Base-by-base conservation (phyloP, 2,888 invertebrate species). In the Spatulosminthurus flaviceps region DNA sequence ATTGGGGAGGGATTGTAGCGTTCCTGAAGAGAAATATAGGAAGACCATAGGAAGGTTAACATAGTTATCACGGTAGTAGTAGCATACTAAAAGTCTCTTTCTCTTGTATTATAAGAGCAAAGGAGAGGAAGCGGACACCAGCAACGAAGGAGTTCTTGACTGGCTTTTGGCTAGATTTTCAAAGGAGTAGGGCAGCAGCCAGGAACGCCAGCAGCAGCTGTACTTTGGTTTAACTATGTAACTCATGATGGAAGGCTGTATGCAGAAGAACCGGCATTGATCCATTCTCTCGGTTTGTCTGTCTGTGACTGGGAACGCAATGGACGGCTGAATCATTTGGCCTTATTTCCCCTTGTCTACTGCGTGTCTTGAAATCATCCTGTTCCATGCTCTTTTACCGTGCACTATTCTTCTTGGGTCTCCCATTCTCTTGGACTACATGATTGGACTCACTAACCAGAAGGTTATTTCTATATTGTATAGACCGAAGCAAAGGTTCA, bases 231-330 rank as follows among this genome's bases (percentile, higher is more conserved):
- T n/a, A n/a, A n/a, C 16, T 51, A 16, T 51, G 16, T 51, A 16
- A n/a, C n/a, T n/a, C n/a, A 9, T n/a, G 51, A 13, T 51, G 51
- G 16, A 19, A n/a, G 51, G 51, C 5, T 51, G 16, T 19, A 51
- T 51, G 22, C 73, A 73, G 73, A 60, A 43, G 73, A 73, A 60
- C 60, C 51, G 73, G 66, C 75, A 76, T 76, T 76, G 75, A 76
- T 76, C 75, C 75, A 76, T 76, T 76, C 26, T n/a, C n/a, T n/a
- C n/a, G n/a, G n/a, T n/a, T n/a, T 76, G 69, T 69, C 69, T 69
- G 66, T 66, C 75, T 76, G 26, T 66, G 42, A 66, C 75, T 61
- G 64, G 51, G 1, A 73, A 61, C 28, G 41, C 64, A 28, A 61
- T 75, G 74, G 74, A 66, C 42, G 75, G 66, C 64, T 75, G 74